A percentile compares a stretch with the other conserved stretches of the same genome.
Conservation (phyloP, 2,113 vertebrate species). For the Bothrops jararaca region DNA sequence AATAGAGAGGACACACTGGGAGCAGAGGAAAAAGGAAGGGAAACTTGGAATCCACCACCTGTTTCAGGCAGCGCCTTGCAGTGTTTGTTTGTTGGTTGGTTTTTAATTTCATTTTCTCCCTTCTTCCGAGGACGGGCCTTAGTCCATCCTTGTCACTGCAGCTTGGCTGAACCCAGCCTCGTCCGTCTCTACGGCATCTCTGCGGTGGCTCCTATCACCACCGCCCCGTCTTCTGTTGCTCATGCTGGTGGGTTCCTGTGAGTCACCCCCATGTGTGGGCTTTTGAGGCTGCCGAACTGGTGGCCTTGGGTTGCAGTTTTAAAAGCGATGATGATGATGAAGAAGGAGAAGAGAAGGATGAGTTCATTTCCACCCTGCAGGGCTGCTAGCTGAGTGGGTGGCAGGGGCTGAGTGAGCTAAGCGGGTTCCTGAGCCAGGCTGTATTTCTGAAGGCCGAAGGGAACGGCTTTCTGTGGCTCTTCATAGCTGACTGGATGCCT, state of each 20-base stretch:
- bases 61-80: background rate
- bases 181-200: background rate
- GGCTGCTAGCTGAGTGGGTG: background rate
- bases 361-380: background rate
- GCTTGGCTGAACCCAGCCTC: background rate
- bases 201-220: constrained; percentile 23
- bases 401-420: background rate
- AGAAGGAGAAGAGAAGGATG: background rate
- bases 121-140: background rate
- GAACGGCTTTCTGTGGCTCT: background rate
- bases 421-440: background rate
- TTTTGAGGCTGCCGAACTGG: background rate
- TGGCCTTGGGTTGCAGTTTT: background rate
- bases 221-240: background rate
- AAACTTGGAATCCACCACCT: background rate
- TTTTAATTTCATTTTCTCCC: background rate
- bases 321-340: background rate
- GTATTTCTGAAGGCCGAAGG: background rate
- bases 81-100: background rate
- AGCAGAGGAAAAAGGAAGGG: background rate
- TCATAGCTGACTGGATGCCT: background rate
- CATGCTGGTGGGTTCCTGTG: background rate
- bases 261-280: background rate
- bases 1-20: background rate
- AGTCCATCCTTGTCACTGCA: background rate